A percentile compares a stretch with the other conserved stretches of the same genome.
Evolutionary conservation across 2,888 invertebrate species (phyloP).

Genomic region (Noctua fimbriata): DNA sequence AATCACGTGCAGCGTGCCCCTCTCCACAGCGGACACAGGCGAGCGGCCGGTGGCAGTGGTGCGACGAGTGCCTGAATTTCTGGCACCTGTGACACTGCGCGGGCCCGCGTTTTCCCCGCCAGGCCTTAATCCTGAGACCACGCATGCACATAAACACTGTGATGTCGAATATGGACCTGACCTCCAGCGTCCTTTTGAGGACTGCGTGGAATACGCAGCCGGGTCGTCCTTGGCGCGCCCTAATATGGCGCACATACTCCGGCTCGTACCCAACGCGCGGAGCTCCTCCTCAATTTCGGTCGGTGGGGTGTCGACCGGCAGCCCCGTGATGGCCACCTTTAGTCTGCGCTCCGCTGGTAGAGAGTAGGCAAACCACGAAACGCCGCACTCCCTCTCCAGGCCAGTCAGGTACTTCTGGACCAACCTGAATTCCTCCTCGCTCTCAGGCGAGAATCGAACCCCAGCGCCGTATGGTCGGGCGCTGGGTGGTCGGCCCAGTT

Average conservation of each 20-base stretch:
- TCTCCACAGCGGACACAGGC: too few relatives aligned
- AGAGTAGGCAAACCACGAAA: slow-evolving; percentile 10
- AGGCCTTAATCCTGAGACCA: slow-evolving; percentile 53
- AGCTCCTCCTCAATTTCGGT: slow-evolving; percentile 18
- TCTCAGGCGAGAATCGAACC: neutral
- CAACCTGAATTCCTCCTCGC: neutral
- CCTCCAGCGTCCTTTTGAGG: neutral
- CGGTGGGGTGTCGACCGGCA: neutral
- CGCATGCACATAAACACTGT: slow-evolving; percentile 39
- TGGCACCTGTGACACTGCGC: slow-evolving; percentile 66
- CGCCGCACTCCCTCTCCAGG: neutral
- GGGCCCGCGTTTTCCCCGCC: slow-evolving; percentile 50
- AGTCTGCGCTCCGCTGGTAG: neutral
- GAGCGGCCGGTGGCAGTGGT: slow-evolving; percentile 7
- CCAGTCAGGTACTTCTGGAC: neutral
- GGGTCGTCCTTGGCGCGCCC: slow-evolving; percentile 1
- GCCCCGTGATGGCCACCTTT: neutral
- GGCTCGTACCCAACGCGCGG: neutral
- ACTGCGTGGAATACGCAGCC: slow-evolving; percentile 27
- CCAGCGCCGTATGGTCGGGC: neutral
- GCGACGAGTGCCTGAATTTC: slow-evolving; percentile 49
- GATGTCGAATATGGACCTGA: neutral
- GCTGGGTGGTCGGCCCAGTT: neutral
- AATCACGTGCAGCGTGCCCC: too few relatives aligned
- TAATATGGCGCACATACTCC: slow-evolving; percentile 11